Evolutionary conservation across 2,797 vertebrate species (phyloP), one percentile per base, ranked within the genome.

Genomic region (Eulemur albifrons): DNA sequence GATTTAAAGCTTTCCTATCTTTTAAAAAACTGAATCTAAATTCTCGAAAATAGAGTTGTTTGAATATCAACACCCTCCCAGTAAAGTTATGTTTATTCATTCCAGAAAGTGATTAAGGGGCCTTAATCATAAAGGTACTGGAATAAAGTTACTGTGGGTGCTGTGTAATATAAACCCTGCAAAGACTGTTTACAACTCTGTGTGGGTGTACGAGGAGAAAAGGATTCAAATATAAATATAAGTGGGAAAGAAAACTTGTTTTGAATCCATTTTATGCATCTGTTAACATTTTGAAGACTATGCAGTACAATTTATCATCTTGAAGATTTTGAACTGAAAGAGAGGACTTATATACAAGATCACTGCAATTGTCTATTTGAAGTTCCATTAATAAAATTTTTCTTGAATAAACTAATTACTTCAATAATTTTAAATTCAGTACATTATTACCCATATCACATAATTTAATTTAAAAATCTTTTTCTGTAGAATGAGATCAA

Each of bases 41-140:
- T 90, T 63, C 73, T 81, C 95, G 54, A 88, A 85, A 94, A 85
- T 95, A 45, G 90, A 88, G 7, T 93, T 95, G 27, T 82, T 97
- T 96, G 82, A 93, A 70, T 97, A 90, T 93, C 17, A 20, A 85
- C 57, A 97, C 69, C 32, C 61, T 95, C 72, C 79, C 72, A 67
- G 50, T 92, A 95, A 95, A 96, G 54, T 61, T 90, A 73, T 95
- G 88, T 95, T 97, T 96, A 93, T 96, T 97, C 81, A 95, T 97
- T 95, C 81, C 95, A 94, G 90, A 98, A 96, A 96, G 90, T 97
- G 92, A 97, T 97, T 96, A 96, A 97, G 95, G 50, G 45, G 20
- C 57, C 85, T 95, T 95, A 94, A 94, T 96, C 88, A 82, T 95
- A 88, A 95, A 98, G 96, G 77, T 95, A 95, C 85, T 73, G 17